Percentiles rank a stretch among this genome's conserved stretches.
These are phyloP conservation scores for Caenorhabditis auriculariae DNA, from an alignment of 2,888 invertebrate genomes.

Conservation along the genomic window DNA sequence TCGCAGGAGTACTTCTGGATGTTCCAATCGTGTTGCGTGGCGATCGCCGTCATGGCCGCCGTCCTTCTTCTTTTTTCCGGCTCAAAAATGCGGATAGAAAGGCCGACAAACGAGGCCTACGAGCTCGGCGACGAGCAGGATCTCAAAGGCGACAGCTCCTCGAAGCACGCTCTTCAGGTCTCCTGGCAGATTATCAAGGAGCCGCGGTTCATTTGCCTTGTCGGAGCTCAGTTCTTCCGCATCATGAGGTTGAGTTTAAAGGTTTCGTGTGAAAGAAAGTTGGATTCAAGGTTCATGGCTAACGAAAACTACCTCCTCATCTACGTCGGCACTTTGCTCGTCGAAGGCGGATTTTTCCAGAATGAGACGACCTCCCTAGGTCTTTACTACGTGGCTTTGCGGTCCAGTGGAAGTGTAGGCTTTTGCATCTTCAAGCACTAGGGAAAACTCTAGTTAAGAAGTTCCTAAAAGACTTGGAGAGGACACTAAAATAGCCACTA, in stretches of 20 bases:
- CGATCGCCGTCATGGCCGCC: conserved; percentile 56
- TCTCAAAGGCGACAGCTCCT: not conserved
- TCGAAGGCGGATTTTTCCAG: conserved; percentile 34
- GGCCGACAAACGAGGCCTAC: conserved; percentile 12
- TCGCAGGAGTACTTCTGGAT: conserved; percentile 60
- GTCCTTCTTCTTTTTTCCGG: conserved; percentile 23
- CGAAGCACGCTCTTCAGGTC: conserved; percentile 21
- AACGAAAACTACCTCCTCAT: conserved; percentile 49
- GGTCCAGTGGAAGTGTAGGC: conserved; percentile 39
- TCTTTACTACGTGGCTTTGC: conserved; percentile 34
- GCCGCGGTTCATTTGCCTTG: conserved; percentile 41
- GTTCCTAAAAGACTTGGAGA: too few relatives aligned
- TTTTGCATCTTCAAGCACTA: too few relatives aligned
- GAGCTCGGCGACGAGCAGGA: too few relatives aligned
- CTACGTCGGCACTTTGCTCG: conserved; percentile 41
- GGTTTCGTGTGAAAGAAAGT: not conserved
- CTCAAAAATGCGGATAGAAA: conserved; percentile 16
- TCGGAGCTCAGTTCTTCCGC: conserved; percentile 44
- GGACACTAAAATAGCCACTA: too few relatives aligned
- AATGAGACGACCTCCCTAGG: conserved; percentile 36
- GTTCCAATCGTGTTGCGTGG: conserved; percentile 62
- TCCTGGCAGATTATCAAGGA: conserved; percentile 45
- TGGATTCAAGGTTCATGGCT: conserved; percentile 26
- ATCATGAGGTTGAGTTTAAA: conserved; percentile 25
- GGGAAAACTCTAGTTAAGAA: too few relatives aligned